These are phyloP conservation scores for Portunus trituberculatus DNA, from an alignment of 1,140 invertebrate genomes.

Conservation along the genomic window DNA sequence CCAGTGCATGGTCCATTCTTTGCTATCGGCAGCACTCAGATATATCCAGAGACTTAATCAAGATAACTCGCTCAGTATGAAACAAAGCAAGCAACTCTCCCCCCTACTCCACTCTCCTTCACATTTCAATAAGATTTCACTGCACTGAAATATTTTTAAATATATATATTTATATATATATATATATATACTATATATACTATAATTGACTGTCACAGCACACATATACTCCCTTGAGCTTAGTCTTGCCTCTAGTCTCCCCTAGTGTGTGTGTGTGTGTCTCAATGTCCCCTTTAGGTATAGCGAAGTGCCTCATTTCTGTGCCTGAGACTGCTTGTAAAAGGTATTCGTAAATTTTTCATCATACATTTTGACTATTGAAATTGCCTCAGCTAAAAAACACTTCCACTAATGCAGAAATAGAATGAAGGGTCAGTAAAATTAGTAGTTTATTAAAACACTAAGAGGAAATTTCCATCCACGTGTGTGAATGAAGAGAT, in stretches of 20 bases:
- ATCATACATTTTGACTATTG: not conserved
- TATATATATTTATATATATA: not conserved
- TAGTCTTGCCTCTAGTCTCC: slow-evolving; percentile 60
- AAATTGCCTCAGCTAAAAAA: not conserved
- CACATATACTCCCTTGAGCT: slow-evolving; percentile 54
- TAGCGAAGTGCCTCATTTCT: slow-evolving; percentile 55
- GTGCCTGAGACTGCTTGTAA: slow-evolving; percentile 63
- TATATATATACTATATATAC: slow-evolving; percentile 23
- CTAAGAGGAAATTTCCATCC: not conserved
- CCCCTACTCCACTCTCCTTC: slow-evolving; percentile 33
- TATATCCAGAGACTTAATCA: slow-evolving; percentile 57
- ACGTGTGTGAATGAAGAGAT: not conserved
- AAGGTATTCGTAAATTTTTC: slow-evolving; percentile 9
- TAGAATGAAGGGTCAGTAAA: not conserved
- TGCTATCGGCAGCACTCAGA: slow-evolving; percentile 73
- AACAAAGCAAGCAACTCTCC: slow-evolving; percentile 58
- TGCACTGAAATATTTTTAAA: slow-evolving; percentile 59
- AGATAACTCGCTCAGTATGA: slow-evolving; percentile 69
- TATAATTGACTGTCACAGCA: slow-evolving; percentile 54
- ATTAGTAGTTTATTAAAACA: not conserved
- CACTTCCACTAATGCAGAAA: not conserved
- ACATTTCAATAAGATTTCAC: slow-evolving; percentile 40
- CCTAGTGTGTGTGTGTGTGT: slow-evolving; percentile 58
- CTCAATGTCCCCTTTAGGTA: slow-evolving; percentile 28
- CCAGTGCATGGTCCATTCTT: slow-evolving; percentile 72